Conservation (phyloP, 2,113 vertebrate species). For the Anguilla japonica region DNA sequence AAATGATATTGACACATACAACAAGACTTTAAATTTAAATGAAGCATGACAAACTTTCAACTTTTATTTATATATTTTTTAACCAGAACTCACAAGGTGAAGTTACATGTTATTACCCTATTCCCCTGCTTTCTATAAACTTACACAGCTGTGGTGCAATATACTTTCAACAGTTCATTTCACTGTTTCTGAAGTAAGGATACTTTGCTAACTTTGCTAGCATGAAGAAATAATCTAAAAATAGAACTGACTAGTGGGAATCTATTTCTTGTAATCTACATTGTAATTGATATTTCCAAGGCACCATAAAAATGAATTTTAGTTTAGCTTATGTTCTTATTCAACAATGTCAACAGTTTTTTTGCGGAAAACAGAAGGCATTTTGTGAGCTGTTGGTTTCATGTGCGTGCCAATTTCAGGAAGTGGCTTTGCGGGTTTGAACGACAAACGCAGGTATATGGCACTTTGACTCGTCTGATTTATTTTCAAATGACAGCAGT, state of each 20-base stretch:
- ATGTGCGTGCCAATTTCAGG: constrained; percentile 3
- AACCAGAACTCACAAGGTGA: too few species aligned
- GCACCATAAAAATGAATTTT: not conserved
- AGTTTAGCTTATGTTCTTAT: not conserved
- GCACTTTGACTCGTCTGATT: too few species aligned
- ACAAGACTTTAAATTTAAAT: not conserved
- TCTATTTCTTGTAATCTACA: not conserved
- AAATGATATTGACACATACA: not conserved
- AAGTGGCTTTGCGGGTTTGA: constrained; percentile 19
- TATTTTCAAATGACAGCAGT: not conserved
- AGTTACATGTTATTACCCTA: not conserved
- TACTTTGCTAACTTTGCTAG: too few species aligned
- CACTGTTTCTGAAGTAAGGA: too few species aligned
- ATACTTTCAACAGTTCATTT: too few species aligned
- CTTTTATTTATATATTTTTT: too few species aligned
- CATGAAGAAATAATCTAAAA: too few species aligned
- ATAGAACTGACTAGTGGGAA: not conserved
- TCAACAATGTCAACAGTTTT: not conserved
- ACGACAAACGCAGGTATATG: not conserved
- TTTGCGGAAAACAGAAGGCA: not conserved
- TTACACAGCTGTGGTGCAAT: too few species aligned
- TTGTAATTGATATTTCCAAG: not conserved
- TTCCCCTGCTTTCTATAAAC: too few species aligned
- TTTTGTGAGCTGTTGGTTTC: not conserved
- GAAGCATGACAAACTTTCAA: not conserved